A percentile compares a stretch with the other conserved stretches of the same genome.
Conservation (phyloP, 2,888 invertebrate genomes). For the Drosophila mimetica region DNA sequence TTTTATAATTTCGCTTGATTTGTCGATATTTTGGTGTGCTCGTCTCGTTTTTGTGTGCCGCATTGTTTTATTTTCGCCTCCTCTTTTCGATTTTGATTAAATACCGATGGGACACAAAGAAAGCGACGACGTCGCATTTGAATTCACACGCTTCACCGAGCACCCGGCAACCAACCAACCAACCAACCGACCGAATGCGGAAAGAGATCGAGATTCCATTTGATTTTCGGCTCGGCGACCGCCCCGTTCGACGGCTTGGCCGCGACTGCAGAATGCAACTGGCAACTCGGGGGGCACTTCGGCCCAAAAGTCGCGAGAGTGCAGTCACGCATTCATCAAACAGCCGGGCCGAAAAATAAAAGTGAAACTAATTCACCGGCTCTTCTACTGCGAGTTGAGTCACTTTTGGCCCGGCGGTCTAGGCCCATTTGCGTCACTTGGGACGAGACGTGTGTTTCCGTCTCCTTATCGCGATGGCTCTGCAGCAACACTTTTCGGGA, state of each 20-base stretch:
- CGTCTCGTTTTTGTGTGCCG: conserved; percentile 50
- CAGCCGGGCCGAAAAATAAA: too few relatives aligned
- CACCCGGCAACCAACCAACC: conserved; percentile 40
- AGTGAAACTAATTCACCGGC: too few relatives aligned
- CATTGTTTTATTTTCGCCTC: conserved; percentile 37
- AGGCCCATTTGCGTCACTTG: conserved; percentile 17
- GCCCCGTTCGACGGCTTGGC: neutral
- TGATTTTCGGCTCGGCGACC: conserved; percentile 4
- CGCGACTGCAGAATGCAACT: conserved; percentile 6
- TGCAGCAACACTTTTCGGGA: conserved; percentile 17
- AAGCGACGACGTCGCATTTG: conserved; percentile 65
- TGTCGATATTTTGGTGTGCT: conserved; percentile 62
- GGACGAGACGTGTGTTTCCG: conserved; percentile 30
- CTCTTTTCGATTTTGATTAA: conserved; percentile 52
- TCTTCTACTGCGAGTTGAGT: conserved; percentile 7
- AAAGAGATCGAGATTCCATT: conserved; percentile 16
- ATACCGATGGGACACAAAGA: conserved; percentile 67
- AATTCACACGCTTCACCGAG: conserved; percentile 69
- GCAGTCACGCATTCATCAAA: neutral
- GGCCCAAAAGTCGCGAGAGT: neutral
- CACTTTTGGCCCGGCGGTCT: conserved; percentile 12
- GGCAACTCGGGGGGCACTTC: too few relatives aligned
- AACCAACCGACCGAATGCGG: too few relatives aligned
- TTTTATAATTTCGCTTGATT: conserved; percentile 77
- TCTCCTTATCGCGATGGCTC: conserved; percentile 18